phyloP scores from a whole-genome alignment of 2,888 invertebrate species.

The Cyrtodaria siliqua region DNA sequence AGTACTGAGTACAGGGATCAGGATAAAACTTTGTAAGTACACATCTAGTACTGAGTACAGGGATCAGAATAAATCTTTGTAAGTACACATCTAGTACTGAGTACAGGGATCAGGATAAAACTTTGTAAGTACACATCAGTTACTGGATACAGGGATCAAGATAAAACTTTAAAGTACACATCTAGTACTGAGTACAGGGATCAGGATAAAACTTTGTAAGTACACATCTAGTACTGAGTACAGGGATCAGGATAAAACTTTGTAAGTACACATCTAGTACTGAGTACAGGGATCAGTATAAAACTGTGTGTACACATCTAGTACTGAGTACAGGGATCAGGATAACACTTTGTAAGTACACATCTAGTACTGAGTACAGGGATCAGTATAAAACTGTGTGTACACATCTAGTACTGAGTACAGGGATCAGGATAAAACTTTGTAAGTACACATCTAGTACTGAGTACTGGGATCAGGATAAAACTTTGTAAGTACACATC shows the following conservation, averaged over 20 bases:
- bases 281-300: conserved; percentile 99
- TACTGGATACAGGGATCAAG: conserved; percentile 98
- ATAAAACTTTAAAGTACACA: conserved; percentile 91
- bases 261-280: too few relatives aligned
- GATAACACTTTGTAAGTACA: too few relatives aligned
- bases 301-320: too few relatives aligned
- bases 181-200: conserved; percentile 96
- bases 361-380: conserved; percentile 98
- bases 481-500: conserved; percentile 89
- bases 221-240: too few relatives aligned
- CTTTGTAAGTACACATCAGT: conserved; percentile 96
- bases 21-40: too few relatives aligned
- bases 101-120: conserved; percentile 98
- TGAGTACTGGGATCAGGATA: conserved; percentile 99
- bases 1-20: conserved; percentile 99
- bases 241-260: too few relatives aligned
- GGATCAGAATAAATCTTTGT: too few relatives aligned
- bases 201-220: conserved; percentile 95
- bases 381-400: conserved; percentile 98
- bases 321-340: too few relatives aligned
- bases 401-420: conserved; percentile 96
- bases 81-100: conserved; percentile 98
- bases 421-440: conserved; percentile 98
- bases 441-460: conserved; percentile 94
- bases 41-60: too few relatives aligned